These are phyloP conservation scores for Nyctalus aviator DNA, from an alignment of 2,797 vertebrate genomes.

Conservation along the genomic window DNA sequence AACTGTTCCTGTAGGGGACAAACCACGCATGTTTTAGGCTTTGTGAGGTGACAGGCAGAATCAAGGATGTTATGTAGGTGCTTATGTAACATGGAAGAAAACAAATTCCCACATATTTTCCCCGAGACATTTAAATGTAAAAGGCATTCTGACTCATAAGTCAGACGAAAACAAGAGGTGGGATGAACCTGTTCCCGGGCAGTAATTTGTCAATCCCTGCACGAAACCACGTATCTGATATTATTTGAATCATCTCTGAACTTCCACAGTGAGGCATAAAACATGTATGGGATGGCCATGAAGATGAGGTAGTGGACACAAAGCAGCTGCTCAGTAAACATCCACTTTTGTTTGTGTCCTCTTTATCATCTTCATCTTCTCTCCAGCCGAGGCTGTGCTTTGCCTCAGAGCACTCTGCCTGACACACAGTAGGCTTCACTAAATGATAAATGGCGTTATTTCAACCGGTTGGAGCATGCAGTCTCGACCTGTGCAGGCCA, in stretches of 20 bases:
- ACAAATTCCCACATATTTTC: neutral
- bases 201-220: neutral
- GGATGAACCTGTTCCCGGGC: neutral
- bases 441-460: accelerated
- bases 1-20: neutral
- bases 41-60: neutral
- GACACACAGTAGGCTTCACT: neutral
- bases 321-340: neutral
- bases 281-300: neutral
- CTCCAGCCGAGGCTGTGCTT: neutral
- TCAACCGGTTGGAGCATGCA: too few species aligned
- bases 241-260: neutral
- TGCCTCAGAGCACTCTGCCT: neutral
- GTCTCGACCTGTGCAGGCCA: neutral
- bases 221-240: neutral
- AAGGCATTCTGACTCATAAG: neutral
- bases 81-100: neutral
- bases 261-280: neutral
- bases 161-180: neutral
- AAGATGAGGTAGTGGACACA: neutral
- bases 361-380: neutral
- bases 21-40: neutral
- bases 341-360: neutral
- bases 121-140: neutral
- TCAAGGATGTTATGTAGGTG: neutral